Percentiles rank a stretch among this genome's conserved stretches.
phyloP scores from a whole-genome alignment of 2,888 invertebrate genomes.

The Torymus auratus region DNA sequence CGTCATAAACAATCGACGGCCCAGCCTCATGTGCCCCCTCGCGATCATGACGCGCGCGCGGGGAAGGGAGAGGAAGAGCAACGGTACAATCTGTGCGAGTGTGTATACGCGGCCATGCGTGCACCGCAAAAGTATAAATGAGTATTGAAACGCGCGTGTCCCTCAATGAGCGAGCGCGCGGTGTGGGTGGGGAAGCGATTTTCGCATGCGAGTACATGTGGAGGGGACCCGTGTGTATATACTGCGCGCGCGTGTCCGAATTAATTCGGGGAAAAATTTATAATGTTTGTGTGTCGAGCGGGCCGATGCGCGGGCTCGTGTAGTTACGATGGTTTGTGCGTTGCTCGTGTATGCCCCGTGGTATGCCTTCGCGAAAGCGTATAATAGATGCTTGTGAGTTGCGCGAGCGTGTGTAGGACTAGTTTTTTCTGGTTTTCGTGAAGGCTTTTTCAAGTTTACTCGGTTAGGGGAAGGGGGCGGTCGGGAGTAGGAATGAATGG shows the following conservation, averaged over 20 bases:
- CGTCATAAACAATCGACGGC: conserved; percentile 71
- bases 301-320: conserved; percentile 7
- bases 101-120: too few relatives aligned
- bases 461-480: too few relatives aligned
- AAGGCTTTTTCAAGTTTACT: too few relatives aligned
- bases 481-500: too few relatives aligned
- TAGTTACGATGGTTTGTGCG: conserved; percentile 23
- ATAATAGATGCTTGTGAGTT: too few relatives aligned
- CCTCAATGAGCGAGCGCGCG: background rate
- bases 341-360: too few relatives aligned
- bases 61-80: background rate
- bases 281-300: conserved; percentile 26
- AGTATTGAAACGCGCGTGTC: conserved; percentile 68
- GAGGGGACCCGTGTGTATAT: conserved; percentile 1
- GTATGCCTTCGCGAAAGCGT: too few relatives aligned
- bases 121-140: conserved; percentile 73
- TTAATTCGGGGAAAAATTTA: conserved; percentile 47
- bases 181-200: conserved; percentile 34
- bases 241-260: conserved; percentile 51
- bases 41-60: background rate
- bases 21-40: background rate
- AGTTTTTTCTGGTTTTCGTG: too few relatives aligned
- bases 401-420: too few relatives aligned
- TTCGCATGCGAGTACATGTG: background rate
- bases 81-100: too few relatives aligned